A percentile compares a stretch with the other conserved stretches of the same genome.
Conservation (phyloP, 1,140 invertebrate genomes). For the Philopotamus ludificatus region DNA sequence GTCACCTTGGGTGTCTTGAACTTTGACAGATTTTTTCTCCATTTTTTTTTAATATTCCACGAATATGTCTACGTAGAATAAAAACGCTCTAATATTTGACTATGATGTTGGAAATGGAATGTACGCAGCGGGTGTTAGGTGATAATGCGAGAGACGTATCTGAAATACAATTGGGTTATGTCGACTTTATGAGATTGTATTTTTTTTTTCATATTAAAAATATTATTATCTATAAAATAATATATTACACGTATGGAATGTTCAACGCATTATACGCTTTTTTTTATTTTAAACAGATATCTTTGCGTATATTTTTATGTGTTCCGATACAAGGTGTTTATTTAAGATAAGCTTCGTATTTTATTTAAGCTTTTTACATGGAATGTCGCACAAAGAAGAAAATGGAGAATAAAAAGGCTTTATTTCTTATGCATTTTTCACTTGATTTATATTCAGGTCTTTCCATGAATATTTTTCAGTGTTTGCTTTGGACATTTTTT, state of each 20-base stretch:
- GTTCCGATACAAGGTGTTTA: background rate
- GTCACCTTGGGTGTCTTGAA: background rate
- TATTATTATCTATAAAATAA: no score
- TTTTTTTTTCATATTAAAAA: no score
- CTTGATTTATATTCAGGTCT: slow-evolving; percentile 12
- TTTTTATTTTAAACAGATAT: background rate
- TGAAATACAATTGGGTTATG: no score
- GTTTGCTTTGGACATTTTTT: no score
- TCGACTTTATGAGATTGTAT: no score
- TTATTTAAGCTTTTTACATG: slow-evolving; percentile 8
- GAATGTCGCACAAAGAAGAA: slow-evolving; percentile 12
- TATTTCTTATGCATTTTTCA: slow-evolving; percentile 22
- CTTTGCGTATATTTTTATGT: background rate
- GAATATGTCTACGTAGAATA: background rate
- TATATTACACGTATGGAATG: no score
- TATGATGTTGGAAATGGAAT: no score
- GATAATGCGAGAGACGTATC: no score
- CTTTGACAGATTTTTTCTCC: background rate
- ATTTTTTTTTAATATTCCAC: no score
- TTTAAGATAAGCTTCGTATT: slow-evolving; percentile 20
- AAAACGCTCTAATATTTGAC: background rate
- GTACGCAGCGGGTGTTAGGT: no score
- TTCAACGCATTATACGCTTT: no score
- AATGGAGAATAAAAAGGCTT: slow-evolving; percentile 17
- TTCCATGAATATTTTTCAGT: background rate